Evolutionary conservation across 53 echinoderm and acorn worm genomes (phyloP).

Genomic region (Echinarachnius parma): DNA sequence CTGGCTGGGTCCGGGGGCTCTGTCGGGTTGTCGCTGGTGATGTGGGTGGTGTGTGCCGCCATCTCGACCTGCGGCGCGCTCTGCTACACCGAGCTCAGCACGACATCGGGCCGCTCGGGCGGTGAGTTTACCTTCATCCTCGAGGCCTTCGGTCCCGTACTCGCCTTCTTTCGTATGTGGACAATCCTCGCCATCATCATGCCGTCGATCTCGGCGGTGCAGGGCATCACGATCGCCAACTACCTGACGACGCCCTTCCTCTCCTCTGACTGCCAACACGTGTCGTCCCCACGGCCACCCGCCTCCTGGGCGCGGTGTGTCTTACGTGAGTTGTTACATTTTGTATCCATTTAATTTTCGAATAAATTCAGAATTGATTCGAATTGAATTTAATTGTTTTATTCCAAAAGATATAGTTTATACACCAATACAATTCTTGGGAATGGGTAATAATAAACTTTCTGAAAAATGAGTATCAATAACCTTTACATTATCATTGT

Average conservation of each 20-base stretch:
- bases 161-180: slow-evolving; percentile 57
- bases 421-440: too few relatives aligned
- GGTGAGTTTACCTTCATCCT: slow-evolving; percentile 65
- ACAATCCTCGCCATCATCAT: slow-evolving; percentile 49
- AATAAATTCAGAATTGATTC: too few relatives aligned
- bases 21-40: slow-evolving; percentile 41
- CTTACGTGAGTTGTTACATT: too few relatives aligned
- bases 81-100: slow-evolving; percentile 68
- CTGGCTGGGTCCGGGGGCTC: slow-evolving; percentile 42
- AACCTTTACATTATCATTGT: too few relatives aligned
- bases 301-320: too few relatives aligned
- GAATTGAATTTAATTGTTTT: too few relatives aligned
- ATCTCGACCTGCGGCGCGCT: slow-evolving; percentile 62
- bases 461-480: too few relatives aligned
- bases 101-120: slow-evolving; percentile 72
- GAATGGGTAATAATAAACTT: too few relatives aligned
- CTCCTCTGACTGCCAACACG: neutral
- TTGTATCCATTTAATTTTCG: too few relatives aligned
- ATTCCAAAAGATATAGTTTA: too few relatives aligned
- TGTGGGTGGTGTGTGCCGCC: slow-evolving; percentile 46
- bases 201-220: slow-evolving; percentile 31
- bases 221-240: slow-evolving; percentile 43
- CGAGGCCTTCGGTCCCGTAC: slow-evolving; percentile 50
- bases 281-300: too few relatives aligned
- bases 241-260: slow-evolving; percentile 54